These are phyloP conservation scores for Heliconius sara DNA, from an alignment of 2,888 invertebrate species.

Conservation along the genomic window DNA sequence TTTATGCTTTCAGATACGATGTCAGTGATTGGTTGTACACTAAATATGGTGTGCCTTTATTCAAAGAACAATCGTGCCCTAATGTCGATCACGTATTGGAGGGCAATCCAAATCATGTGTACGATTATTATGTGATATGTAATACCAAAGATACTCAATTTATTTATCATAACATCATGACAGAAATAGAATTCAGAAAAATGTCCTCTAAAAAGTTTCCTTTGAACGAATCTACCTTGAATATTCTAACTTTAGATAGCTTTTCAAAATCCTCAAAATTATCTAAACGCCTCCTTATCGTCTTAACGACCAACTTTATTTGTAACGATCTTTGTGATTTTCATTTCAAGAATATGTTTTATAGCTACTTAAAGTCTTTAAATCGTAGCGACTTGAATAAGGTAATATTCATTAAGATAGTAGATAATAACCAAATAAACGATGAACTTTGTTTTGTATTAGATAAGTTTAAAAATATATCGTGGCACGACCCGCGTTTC, in stretches of 20 bases:
- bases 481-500: conserved; percentile 91
- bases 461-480: conserved; percentile 86
- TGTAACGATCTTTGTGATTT: conserved; percentile 78
- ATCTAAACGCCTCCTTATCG: conserved; percentile 83
- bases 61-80: conserved; percentile 88
- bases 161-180: conserved; percentile 87
- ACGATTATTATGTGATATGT: conserved; percentile 95
- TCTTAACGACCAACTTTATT: conserved; percentile 84
- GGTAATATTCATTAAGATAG: conserved; percentile 76
- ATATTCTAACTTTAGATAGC: conserved; percentile 82
- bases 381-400: conserved; percentile 78
- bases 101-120: conserved; percentile 88
- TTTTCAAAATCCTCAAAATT: conserved; percentile 79
- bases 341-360: conserved; percentile 80
- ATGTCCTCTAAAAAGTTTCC: conserved; percentile 89
- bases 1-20: conserved; percentile 90
- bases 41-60: conserved; percentile 90
- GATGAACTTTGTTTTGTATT: conserved; percentile 76
- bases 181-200: conserved; percentile 88
- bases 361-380: conserved; percentile 77
- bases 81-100: conserved; percentile 85
- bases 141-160: conserved; percentile 91
- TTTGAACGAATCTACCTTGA: conserved; percentile 86
- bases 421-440: conserved; percentile 78
- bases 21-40: conserved; percentile 91